Evolutionary conservation across 2,797 vertebrate genomes (phyloP), one percentile per base, ranked within the genome.

Genomic region (Erethizon dorsatum): DNA sequence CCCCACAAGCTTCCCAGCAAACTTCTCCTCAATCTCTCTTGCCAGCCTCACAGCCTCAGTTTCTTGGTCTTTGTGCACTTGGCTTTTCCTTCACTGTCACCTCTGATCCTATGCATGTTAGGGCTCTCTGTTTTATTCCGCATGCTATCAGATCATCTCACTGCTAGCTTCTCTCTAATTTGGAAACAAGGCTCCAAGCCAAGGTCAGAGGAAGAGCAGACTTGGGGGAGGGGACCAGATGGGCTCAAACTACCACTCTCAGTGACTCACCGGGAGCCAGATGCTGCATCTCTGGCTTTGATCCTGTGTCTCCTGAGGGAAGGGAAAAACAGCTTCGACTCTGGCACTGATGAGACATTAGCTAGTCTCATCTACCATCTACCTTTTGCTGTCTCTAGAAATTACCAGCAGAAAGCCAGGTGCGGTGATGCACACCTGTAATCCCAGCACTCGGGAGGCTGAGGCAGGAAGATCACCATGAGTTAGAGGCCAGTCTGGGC

Each of bases 191-290:
- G 91, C 90, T 54, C 17, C 83, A 88, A 92, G 93, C 88, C 91
- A 97, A 95, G 91, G 91, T 92, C 93, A 96, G 65, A 90, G n/a
- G 83, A 96, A 96, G 82, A 96, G 56, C 45, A 83, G 90, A 92
- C 20, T 54, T 82, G 83, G 47, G 69, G 17, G 71, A 94, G 18
- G 61, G 90, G 52, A 86, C 14, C 69, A 95, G 94, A 96, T 89
- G 91, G 50, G 59, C 86, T 94, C 78, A 90, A 97, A 91, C 89
- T 69, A 96, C 54, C 63, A 91, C 82, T 93, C 69, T 91, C 75
- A 69, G 87, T 94, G 94, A 95, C 75, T 95, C 94, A 94, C 52
- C 33, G 89, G 56, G 69, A 95, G 75, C 86, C 83, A 93, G 75
- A 79, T 89, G 87, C 47, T 89, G 69, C 92, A 77, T 69, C 50